These are phyloP conservation scores for Notechis scutatus DNA, from an alignment of 2,113 vertebrate species.

Conservation along the genomic window DNA sequence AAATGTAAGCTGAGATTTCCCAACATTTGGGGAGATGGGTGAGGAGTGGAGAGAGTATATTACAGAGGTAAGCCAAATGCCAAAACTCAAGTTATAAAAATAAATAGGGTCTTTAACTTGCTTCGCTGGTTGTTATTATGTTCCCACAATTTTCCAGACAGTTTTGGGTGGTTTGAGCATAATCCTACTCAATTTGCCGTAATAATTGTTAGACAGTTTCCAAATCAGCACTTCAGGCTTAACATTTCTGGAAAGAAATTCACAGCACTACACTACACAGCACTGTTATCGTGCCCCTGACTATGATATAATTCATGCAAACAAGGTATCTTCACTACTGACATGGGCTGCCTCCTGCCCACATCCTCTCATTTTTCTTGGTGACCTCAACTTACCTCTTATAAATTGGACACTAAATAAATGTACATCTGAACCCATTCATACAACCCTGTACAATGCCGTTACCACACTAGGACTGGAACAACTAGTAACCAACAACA, in stretches of 20 bases:
- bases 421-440: no score
- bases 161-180: constrained; percentile 38
- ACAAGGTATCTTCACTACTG: no score
- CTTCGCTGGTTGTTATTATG: constrained; percentile 32
- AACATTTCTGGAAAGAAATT: constrained; percentile 22
- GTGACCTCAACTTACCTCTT: no score
- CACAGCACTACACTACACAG: neutral
- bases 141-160: constrained; percentile 45
- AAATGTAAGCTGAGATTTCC: neutral
- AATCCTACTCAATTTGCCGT: constrained; percentile 28
- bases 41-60: neutral
- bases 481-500: no score
- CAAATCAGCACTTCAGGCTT: constrained; percentile 11
- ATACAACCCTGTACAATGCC: no score
- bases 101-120: constrained; percentile 33
- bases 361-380: no score
- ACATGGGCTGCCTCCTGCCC: no score
- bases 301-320: no score
- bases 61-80: neutral
- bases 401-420: no score
- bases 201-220: constrained; percentile 48
- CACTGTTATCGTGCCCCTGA: no score
- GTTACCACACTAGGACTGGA: no score
- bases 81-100: neutral
- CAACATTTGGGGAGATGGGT: neutral